Evolutionary conservation across 2,888 invertebrate genomes (phyloP).

Genomic region (Eristalis intricaria): DNA sequence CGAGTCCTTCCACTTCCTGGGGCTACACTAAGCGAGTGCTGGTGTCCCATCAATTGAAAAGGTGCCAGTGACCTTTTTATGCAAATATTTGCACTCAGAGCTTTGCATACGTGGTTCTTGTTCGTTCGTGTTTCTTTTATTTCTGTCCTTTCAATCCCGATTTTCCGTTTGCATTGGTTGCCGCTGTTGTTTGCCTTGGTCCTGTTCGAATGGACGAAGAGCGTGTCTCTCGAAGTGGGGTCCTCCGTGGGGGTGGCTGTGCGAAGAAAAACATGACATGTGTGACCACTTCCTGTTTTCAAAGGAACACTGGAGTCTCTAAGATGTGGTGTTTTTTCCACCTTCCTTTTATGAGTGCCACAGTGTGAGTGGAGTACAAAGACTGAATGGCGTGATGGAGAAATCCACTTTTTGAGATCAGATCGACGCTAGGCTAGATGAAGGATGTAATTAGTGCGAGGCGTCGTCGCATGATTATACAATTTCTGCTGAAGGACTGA

Average conservation of each 20-base stretch:
- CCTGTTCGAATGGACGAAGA: neutral
- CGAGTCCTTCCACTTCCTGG: conserved; percentile 67
- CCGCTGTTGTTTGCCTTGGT: neutral
- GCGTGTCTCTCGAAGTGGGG: neutral
- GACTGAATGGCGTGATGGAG: neutral
- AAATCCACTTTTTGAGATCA: neutral
- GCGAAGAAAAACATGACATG: neutral
- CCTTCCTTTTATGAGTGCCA: neutral
- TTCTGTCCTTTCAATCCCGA: conserved; percentile 8
- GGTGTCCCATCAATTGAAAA: conserved; percentile 65
- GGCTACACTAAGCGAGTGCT: conserved; percentile 51
- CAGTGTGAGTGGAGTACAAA: neutral
- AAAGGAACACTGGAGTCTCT: neutral
- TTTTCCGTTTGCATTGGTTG: conserved; percentile 5
- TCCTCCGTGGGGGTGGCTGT: neutral
- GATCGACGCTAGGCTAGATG: neutral
- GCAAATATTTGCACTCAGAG: conserved; percentile 77
- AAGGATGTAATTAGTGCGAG: neutral
- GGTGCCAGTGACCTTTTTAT: conserved; percentile 80
- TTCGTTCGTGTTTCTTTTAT: conserved; percentile 14
- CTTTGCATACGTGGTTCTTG: conserved; percentile 37
- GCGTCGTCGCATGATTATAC: too few species aligned
- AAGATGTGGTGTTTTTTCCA: neutral
- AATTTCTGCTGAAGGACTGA: too few species aligned
- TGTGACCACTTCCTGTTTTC: neutral